A percentile compares a stretch with the other conserved stretches of the same genome.
phyloP scores from a whole-genome alignment of 2,797 vertebrate species.

The Lateolabrax maculatus region DNA sequence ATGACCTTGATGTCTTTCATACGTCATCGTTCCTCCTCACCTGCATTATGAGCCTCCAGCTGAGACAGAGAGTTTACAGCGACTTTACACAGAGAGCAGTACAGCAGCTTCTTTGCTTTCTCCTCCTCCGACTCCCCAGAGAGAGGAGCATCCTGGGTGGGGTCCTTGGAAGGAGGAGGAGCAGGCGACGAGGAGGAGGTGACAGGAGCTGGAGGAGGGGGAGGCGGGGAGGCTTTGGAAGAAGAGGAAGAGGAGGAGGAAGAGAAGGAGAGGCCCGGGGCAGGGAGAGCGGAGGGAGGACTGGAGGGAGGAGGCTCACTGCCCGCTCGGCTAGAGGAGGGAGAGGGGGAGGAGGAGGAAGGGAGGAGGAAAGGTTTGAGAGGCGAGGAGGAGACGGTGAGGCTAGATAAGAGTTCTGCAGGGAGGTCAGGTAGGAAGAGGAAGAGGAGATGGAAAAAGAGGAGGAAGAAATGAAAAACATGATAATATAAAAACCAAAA shows the following conservation, averaged over 20 bases:
- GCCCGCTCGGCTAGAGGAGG: constrained; percentile 68
- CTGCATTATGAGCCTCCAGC: constrained; percentile 97
- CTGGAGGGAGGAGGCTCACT: constrained; percentile 80
- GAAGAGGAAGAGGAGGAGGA: constrained; percentile 51
- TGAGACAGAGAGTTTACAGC: constrained; percentile 98
- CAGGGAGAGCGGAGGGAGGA: constrained; percentile 77
- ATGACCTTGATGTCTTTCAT: not conserved
- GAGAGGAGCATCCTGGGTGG: constrained; percentile 61
- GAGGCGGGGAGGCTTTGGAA: constrained; percentile 68
- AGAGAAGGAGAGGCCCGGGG: constrained; percentile 56
- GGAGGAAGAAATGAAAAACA: not conserved
- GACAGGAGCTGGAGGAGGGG: constrained; percentile 71
- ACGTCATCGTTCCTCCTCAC: constrained; percentile 70
- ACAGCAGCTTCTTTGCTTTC: constrained; percentile 97
- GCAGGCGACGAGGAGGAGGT: constrained; percentile 53
- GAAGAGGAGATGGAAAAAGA: not conserved
- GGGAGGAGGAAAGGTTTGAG: constrained; percentile 46
- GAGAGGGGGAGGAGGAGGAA: constrained; percentile 58
- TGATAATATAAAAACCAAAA: not conserved
- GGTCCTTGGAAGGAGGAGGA: constrained; percentile 32
- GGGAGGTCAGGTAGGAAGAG: not conserved
- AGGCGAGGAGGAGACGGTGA: constrained; percentile 31
- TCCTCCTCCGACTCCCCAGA: constrained; percentile 92
- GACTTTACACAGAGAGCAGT: constrained; percentile 98
- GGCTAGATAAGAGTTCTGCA: constrained; percentile 54